These are phyloP conservation scores for Arrhamphus sclerolepis DNA, from an alignment of 2,797 vertebrate genomes.

Conservation along the genomic window DNA sequence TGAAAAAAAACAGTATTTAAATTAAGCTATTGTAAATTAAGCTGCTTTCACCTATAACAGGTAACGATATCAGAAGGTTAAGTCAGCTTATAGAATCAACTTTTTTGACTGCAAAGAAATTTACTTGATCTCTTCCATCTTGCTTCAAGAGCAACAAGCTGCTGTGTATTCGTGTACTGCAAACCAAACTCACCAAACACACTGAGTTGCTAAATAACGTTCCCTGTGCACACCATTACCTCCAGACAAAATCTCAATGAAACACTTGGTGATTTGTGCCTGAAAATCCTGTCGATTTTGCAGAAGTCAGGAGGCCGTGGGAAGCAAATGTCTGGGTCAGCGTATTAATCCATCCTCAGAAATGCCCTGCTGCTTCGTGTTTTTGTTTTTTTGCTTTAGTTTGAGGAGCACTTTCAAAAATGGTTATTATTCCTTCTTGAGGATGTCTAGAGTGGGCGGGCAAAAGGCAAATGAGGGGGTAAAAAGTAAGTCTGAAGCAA, in stretches of 20 bases:
- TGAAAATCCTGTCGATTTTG: conserved; percentile 18
- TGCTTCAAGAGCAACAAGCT: conserved; percentile 7
- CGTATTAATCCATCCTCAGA: conserved; percentile 47
- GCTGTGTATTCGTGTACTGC: neutral
- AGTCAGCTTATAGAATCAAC: too few relatives aligned
- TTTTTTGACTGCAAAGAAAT: conserved; percentile 35
- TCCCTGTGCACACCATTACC: conserved; percentile 23
- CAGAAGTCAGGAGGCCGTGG: conserved; percentile 26
- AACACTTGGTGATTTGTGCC: conserved; percentile 47
- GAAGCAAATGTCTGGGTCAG: conserved; percentile 40
- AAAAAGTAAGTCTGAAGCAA: conserved; percentile 37
- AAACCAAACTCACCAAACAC: conserved; percentile 18
- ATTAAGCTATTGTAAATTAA: too few relatives aligned
- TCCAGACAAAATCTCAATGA: conserved; percentile 26
- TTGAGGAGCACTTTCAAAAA: conserved; percentile 28
- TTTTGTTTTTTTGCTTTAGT: conserved; percentile 23
- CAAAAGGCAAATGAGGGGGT: conserved; percentile 36
- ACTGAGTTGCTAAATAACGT: conserved; percentile 5
- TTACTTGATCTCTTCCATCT: conserved; percentile 4
- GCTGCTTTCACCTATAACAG: too few relatives aligned
- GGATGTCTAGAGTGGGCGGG: conserved; percentile 34
- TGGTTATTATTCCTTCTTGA: conserved; percentile 63
- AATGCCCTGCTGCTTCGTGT: conserved; percentile 18
- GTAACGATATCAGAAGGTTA: too few relatives aligned
- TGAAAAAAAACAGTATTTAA: too few relatives aligned